These are phyloP conservation scores for Dicycla oo DNA, from an alignment of 2,888 invertebrate genomes.

Conservation along the genomic window DNA sequence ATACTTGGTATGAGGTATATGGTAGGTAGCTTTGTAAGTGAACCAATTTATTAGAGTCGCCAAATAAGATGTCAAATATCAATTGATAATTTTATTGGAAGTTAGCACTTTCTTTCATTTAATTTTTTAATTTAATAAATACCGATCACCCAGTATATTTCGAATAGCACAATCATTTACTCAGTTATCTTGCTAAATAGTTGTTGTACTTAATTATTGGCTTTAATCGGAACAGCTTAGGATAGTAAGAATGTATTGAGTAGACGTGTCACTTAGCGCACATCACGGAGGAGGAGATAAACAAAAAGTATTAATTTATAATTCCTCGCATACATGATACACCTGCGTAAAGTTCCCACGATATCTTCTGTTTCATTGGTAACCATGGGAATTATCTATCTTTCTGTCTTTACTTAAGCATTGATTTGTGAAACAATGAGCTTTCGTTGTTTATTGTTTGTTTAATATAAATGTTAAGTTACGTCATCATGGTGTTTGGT, in stretches of 20 bases:
- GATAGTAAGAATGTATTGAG: slow-evolving; percentile 57
- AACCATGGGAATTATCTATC: slow-evolving; percentile 80
- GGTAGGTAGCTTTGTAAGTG: neutral
- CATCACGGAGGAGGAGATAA: slow-evolving; percentile 44
- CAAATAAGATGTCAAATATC: neutral
- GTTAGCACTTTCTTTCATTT: neutral
- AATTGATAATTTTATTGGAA: neutral
- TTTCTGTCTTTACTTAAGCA: slow-evolving; percentile 67
- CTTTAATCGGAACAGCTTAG: slow-evolving; percentile 30
- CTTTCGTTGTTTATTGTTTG: slow-evolving; percentile 26
- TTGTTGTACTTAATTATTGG: slow-evolving; percentile 39
- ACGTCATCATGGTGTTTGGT: neutral
- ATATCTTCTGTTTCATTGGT: slow-evolving; percentile 76
- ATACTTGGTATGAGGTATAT: neutral
- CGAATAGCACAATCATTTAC: slow-evolving; percentile 12
- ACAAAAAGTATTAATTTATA: slow-evolving; percentile 74
- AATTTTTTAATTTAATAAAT: too few species aligned
- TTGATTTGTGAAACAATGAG: slow-evolving; percentile 59
- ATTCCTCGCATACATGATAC: slow-evolving; percentile 71
- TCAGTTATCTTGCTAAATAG: slow-evolving; percentile 26
- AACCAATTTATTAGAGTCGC: neutral
- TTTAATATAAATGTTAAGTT: slow-evolving; percentile 13
- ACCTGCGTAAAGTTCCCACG: slow-evolving; percentile 85
- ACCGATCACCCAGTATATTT: slow-evolving; percentile 9
- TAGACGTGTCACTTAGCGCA: slow-evolving; percentile 57